phyloP scores from a whole-genome alignment of 2,888 invertebrate species.

The Scrobipalpa costella region DNA sequence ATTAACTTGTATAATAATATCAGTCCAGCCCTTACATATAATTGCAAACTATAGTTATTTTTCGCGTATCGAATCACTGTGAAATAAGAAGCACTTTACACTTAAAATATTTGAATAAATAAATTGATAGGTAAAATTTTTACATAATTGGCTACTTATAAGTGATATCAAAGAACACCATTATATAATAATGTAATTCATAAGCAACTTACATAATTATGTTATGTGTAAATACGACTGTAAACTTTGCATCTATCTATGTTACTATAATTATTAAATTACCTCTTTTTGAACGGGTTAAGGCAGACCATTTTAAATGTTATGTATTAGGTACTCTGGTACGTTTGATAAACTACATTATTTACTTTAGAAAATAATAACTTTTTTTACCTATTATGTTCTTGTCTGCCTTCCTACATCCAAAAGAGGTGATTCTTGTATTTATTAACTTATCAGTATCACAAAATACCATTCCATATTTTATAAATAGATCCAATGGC shows the following conservation, averaged over 20 bases:
- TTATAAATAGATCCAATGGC: constrained; percentile 13
- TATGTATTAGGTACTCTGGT: too few species aligned
- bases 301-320: too few species aligned
- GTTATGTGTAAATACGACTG: constrained; percentile 9
- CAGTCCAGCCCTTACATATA: too few species aligned
- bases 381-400: not conserved
- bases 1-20: not conserved
- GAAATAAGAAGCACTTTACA: not conserved
- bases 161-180: constrained; percentile 40
- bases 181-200: constrained; percentile 8
- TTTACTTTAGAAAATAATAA: too few species aligned
- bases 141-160: constrained; percentile 25
- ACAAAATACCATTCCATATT: constrained; percentile 11
- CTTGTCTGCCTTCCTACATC: not conserved
- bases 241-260: not conserved
- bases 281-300: too few species aligned
- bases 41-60: too few species aligned
- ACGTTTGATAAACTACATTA: too few species aligned
- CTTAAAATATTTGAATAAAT: not conserved
- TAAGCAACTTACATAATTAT: not conserved
- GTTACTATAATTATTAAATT: not conserved
- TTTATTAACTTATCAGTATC: not conserved
- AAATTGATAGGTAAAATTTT: not conserved
- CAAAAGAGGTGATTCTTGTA: not conserved
- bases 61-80: too few species aligned